Evolutionary conservation across 1,140 invertebrate species (phyloP).

Genomic region (Neuroterus valhalla): DNA sequence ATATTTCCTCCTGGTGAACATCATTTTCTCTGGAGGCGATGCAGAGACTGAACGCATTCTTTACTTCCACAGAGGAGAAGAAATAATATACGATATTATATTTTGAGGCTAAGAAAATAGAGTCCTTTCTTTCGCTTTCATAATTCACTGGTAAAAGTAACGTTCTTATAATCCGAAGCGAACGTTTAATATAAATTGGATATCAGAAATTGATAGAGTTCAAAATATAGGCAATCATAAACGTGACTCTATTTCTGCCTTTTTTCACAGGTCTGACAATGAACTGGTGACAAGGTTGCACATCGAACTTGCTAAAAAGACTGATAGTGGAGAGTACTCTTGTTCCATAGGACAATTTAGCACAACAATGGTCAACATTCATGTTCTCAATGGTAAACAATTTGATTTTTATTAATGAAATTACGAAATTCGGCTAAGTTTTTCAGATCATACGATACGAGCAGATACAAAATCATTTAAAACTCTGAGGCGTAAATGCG

Average conservation of each 20-base stretch:
- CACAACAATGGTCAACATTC: slow-evolving; percentile 67
- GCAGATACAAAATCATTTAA: no score
- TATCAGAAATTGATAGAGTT: background rate
- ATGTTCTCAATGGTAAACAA: slow-evolving; percentile 70
- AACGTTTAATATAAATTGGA: background rate
- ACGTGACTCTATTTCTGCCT: slow-evolving; percentile 23
- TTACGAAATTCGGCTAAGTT: no score
- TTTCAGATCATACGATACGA: no score
- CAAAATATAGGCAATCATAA: background rate
- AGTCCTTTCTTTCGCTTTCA: background rate
- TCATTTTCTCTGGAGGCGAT: no score
- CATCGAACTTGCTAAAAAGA: slow-evolving; percentile 69
- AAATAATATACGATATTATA: background rate
- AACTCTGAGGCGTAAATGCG: no score
- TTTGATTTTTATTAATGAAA: background rate
- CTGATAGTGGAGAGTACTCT: slow-evolving; percentile 70
- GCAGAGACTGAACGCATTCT: no score
- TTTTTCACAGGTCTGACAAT: slow-evolving; percentile 64
- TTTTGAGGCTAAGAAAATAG: background rate
- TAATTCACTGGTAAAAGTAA: background rate
- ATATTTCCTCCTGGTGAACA: background rate
- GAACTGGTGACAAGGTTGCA: slow-evolving; percentile 65
- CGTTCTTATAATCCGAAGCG: background rate
- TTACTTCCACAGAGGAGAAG: no score
- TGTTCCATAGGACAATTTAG: slow-evolving; percentile 70